phyloP scores from a whole-genome alignment of 2,113 vertebrate genomes.

The Actenoides lindsayi region DNA sequence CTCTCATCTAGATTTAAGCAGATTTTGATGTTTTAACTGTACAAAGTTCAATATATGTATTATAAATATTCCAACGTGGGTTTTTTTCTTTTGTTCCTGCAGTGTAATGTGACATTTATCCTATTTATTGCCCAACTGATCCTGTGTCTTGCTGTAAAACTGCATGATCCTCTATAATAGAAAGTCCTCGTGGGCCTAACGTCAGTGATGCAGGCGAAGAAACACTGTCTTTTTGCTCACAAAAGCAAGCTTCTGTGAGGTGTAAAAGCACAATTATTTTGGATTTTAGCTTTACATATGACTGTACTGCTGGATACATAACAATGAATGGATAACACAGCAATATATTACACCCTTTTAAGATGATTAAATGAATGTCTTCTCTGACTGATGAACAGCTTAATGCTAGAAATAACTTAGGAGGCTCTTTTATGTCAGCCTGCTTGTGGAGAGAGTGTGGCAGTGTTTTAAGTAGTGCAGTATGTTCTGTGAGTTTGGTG shows the following conservation, averaged over 20 bases:
- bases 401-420: constrained; percentile 61
- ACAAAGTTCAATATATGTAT: not conserved
- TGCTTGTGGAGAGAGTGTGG: constrained; percentile 51
- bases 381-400: constrained; percentile 32
- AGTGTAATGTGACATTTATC: not conserved
- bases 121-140: constrained; percentile 19
- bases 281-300: not conserved
- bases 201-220: not conserved
- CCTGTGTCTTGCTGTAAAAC: not conserved
- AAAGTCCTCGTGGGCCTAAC: not conserved
- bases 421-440: constrained; percentile 57
- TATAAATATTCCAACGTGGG: not conserved
- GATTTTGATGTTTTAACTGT: not conserved
- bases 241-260: not conserved
- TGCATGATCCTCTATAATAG: not conserved
- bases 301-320: not conserved
- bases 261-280: not conserved
- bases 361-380: constrained; percentile 23
- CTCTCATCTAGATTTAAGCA: not conserved
- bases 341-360: constrained; percentile 6
- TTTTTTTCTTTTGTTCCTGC: not conserved
- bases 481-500: constrained; percentile 87
- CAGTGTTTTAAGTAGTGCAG: constrained; percentile 78
- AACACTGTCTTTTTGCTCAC: not conserved
- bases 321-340: not conserved